Evolutionary conservation across 2,888 invertebrate species (phyloP), one percentile per base, ranked within the genome.

Genomic region (Phanerotoma sp.): DNA sequence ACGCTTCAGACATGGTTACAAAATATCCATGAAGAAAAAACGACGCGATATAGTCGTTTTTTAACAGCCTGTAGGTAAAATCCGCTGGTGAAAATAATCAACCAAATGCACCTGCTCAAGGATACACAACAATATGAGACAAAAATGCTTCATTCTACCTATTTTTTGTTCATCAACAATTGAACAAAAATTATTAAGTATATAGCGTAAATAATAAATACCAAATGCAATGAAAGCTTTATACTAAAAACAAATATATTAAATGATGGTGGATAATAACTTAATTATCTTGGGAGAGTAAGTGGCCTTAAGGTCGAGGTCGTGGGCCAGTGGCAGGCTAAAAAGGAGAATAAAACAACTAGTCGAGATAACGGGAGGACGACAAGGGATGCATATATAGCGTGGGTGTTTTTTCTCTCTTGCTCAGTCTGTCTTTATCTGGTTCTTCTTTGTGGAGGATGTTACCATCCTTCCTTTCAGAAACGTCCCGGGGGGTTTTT

Each of bases 401-500:
- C 40, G 49, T 49, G 20, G 40, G 40, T 18, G 49, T 44, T 16
- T 47, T 50, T 32, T 41, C 13, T 22, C 18, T 25, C 21, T 16
- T 32, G 22, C 44, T 47, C 42, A 32, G 13, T 41, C 40, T 7
- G 25, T 25, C 25, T 25, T 49, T 42, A 28, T 48, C 49, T 54
- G 28, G 21, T 61, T 65, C 63, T 15, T 13, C 46, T 32, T 30
- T 20, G 45, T 21, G 49, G 25, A n/a, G n/a, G n/a, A n/a, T n/a
- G n/a, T n/a, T n/a, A n/a, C n/a, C n/a, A n/a, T n/a, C 25, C 9
- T 25, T 25, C 9, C 25, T 25, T 25, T 5, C 9, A 9, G 25
- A 25, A 44, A 62, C 62, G 62, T 68, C 64, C 64, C 61, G 60
- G 69, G 69, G 65, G 67, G 66, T 62, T 67, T 68, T 71, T 67